phyloP scores from a whole-genome alignment of 2,888 invertebrate species.

The Zygaena filipendulae region DNA sequence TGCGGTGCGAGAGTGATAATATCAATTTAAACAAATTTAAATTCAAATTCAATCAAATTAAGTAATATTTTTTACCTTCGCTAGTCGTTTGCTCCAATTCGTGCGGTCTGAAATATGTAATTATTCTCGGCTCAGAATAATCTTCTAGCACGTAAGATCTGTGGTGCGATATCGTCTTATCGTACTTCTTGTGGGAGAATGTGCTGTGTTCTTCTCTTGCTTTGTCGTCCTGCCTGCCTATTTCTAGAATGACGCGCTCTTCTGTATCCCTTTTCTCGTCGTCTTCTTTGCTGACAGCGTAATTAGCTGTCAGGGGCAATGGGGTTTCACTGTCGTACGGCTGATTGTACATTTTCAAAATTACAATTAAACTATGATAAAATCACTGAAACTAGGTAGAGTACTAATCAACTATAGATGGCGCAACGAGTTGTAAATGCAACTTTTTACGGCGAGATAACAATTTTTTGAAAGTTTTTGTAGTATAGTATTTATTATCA shows the following conservation, averaged over 20 bases:
- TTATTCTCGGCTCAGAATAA: conserved; percentile 38
- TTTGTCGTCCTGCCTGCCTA: conserved; percentile 56
- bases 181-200: conserved; percentile 63
- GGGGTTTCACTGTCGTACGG: conserved; percentile 47
- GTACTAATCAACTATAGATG: too few relatives aligned
- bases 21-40: background rate
- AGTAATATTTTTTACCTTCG: conserved; percentile 31
- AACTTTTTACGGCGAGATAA: too few relatives aligned
- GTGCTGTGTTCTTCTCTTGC: conserved; percentile 52
- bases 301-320: conserved; percentile 47
- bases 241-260: conserved; percentile 58
- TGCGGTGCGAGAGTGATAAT: too few relatives aligned
- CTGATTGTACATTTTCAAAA: conserved; percentile 54
- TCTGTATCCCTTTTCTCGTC: conserved; percentile 45
- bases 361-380: background rate
- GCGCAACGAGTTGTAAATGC: too few relatives aligned
- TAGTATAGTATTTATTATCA: background rate
- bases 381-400: background rate
- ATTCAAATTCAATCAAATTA: background rate
- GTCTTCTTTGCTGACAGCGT: conserved; percentile 41
- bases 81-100: conserved; percentile 36
- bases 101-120: conserved; percentile 45
- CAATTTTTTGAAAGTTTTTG: too few relatives aligned
- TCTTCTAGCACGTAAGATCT: conserved; percentile 57
- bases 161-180: conserved; percentile 59